These are phyloP conservation scores for Numenius phaeopus DNA, from an alignment of 2,797 vertebrate species.

Conservation along the genomic window DNA sequence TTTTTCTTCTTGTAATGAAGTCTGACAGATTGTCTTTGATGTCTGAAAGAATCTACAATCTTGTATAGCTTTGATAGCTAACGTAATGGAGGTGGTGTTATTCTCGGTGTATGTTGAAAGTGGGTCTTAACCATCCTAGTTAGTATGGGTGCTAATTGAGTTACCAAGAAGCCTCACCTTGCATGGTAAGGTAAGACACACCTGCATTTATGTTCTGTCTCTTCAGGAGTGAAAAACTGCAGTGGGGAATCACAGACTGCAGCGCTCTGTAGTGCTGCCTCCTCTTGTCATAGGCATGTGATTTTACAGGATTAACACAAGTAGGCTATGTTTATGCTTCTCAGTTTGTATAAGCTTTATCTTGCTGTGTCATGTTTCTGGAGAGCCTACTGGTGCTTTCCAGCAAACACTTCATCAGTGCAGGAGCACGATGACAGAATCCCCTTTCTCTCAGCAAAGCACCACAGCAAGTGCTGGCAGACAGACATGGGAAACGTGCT, in stretches of 20 bases:
- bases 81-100: slow-evolving; percentile 54
- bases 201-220: background rate
- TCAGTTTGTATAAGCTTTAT: slow-evolving; percentile 35
- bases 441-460: background rate
- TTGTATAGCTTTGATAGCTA: slow-evolving; percentile 68
- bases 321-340: slow-evolving; percentile 15
- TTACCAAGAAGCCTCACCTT: slow-evolving; percentile 18
- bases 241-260: background rate
- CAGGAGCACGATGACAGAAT: background rate
- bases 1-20: slow-evolving; percentile 45
- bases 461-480: background rate
- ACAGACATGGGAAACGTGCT: background rate
- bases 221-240: background rate
- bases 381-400: slow-evolving; percentile 26
- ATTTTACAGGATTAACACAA: slow-evolving; percentile 51
- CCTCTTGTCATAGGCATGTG: background rate
- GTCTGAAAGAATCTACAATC: slow-evolving; percentile 53
- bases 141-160: slow-evolving; percentile 58
- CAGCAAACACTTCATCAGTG: slow-evolving; percentile 34
- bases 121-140: slow-evolving; percentile 49
- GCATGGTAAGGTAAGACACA: background rate
- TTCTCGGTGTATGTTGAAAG: slow-evolving; percentile 58
- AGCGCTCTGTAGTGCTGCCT: background rate
- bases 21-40: slow-evolving; percentile 67
- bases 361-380: slow-evolving; percentile 1